These are phyloP conservation scores for Stomorhina lunata DNA, from an alignment of 2,888 invertebrate species.

Conservation along the genomic window DNA sequence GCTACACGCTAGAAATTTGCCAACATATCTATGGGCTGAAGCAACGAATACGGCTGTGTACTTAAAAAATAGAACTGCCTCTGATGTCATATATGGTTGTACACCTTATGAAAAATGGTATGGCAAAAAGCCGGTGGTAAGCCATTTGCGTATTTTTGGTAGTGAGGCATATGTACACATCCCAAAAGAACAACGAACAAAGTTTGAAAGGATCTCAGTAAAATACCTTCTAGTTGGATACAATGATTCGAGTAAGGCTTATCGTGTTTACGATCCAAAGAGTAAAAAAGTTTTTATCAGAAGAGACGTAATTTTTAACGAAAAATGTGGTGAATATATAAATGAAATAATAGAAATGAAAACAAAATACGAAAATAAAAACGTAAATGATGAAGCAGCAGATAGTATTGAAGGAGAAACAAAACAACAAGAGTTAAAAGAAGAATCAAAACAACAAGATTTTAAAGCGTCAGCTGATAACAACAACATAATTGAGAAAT, in stretches of 20 bases:
- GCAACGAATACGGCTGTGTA: no score
- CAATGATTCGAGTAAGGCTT: background rate
- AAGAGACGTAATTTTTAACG: constrained; percentile 38
- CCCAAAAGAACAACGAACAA: constrained; percentile 27
- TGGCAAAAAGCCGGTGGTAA: constrained; percentile 9
- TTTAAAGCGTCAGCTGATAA: background rate
- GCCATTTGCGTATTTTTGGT: constrained; percentile 41
- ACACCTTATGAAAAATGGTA: no score
- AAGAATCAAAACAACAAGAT: background rate
- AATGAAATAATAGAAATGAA: no score
- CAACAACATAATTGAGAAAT: background rate
- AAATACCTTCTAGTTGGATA: background rate
- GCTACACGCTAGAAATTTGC: no score
- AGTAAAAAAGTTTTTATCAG: no score
- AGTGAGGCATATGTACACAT: constrained; percentile 8
- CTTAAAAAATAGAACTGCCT: no score
- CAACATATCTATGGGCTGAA: no score
- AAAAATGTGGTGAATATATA: no score
- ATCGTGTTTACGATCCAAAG: background rate
- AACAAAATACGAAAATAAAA: background rate
- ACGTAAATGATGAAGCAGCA: background rate
- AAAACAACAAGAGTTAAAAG: background rate
- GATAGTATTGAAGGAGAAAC: background rate
- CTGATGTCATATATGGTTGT: no score
- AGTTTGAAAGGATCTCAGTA: background rate